A percentile compares a stretch with the other conserved stretches of the same genome.
These are phyloP conservation scores for Nematostella vectensis DNA, from an alignment of 92 coral and sea anemone genomes.

Conservation along the genomic window DNA sequence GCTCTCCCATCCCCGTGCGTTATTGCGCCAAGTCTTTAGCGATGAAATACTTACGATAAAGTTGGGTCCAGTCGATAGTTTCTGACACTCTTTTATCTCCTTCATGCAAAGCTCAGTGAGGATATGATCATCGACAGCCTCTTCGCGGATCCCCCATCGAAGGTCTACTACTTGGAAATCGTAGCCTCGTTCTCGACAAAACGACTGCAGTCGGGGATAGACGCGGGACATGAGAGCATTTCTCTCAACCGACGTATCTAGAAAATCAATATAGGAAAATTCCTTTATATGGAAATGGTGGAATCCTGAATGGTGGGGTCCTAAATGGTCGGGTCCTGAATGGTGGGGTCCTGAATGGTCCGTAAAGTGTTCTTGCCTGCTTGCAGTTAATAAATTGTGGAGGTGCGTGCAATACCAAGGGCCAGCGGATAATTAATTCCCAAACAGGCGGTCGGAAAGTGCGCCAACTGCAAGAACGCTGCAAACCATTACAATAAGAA, in stretches of 20 bases:
- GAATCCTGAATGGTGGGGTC: no score
- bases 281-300: background rate
- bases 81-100: constrained; percentile 40
- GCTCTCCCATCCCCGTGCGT: no score
- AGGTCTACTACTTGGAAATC: constrained; percentile 49
- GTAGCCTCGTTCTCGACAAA: constrained; percentile 76
- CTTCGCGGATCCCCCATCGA: constrained; percentile 52
- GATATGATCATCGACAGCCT: constrained; percentile 37
- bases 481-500: no score
- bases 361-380: no score
- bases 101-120: constrained; percentile 41
- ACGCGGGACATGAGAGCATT: constrained; percentile 75
- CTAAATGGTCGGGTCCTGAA: no score
- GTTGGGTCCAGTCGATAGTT: constrained; percentile 47
- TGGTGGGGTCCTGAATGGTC: no score
- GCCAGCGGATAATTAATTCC: no score
- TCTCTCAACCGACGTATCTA: constrained; percentile 77
- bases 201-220: constrained; percentile 66
- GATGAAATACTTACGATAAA: constrained; percentile 29
- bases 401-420: no score
- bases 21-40: no score
- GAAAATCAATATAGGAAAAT: no score
- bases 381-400: background rate
- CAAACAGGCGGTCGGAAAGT: no score
- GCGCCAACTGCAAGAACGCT: no score